These are phyloP conservation scores for Calameuta pallipes DNA, from an alignment of 2,888 invertebrate genomes.

Conservation along the genomic window DNA sequence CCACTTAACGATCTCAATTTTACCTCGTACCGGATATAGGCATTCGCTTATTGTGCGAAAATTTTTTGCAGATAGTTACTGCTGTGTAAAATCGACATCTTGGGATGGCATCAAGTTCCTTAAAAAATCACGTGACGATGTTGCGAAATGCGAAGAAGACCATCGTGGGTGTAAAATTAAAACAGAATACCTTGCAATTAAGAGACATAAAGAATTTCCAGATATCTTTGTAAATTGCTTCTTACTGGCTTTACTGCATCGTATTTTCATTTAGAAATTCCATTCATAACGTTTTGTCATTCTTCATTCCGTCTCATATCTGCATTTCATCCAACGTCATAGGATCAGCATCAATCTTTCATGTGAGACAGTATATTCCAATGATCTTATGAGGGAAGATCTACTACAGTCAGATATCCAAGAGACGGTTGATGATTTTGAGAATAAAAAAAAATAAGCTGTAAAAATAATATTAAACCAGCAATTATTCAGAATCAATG, in stretches of 20 bases:
- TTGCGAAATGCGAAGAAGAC: conserved; percentile 47
- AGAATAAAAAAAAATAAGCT: no score
- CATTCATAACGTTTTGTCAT: no score
- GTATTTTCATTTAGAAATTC: no score
- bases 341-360: neutral
- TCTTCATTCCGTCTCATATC: neutral
- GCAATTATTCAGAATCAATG: no score
- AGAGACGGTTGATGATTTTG: no score
- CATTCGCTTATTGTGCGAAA: neutral
- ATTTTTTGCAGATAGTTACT: neutral
- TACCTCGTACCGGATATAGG: neutral
- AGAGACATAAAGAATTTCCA: neutral
- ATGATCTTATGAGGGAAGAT: neutral
- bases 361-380: neutral
- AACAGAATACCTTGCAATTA: neutral
- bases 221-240: neutral
- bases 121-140: conserved; percentile 26
- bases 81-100: conserved; percentile 5
- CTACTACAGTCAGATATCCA: neutral
- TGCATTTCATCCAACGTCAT: neutral
- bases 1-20: neutral
- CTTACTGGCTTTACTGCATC: no score
- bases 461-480: no score
- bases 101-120: conserved; percentile 25
- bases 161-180: conserved; percentile 40